These are phyloP conservation scores for Oreochromis grahami DNA, from an alignment of 2,797 vertebrate species.

Conservation along the genomic window DNA sequence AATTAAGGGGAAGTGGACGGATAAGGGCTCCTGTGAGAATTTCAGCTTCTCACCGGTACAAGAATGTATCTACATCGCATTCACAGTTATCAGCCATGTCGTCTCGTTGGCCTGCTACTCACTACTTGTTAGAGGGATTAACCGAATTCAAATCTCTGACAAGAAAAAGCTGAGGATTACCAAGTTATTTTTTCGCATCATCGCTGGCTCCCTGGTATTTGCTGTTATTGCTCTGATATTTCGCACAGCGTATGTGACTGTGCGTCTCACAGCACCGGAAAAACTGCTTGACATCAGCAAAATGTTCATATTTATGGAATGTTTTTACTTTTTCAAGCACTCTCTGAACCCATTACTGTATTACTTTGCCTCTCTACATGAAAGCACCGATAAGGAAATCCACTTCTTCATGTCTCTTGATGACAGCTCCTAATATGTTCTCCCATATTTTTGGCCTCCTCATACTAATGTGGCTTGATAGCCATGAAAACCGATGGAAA, in stretches of 20 bases:
- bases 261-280: accelerated
- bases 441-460: not conserved
- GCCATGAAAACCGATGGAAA: not conserved
- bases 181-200: not conserved
- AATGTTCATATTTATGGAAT: not conserved
- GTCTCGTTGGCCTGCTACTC: not conserved
- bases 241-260: not conserved
- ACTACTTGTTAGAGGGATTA: not conserved
- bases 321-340: conserved; percentile 19
- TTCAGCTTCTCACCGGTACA: not conserved
- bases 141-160: not conserved
- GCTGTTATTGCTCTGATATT: not conserved
- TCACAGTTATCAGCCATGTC: not conserved
- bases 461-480: not conserved
- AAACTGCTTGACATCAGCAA: not conserved
- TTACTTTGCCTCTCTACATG: conserved; percentile 2
- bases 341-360: conserved; percentile 32
- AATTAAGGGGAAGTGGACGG: accelerated
- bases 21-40: not conserved
- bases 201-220: not conserved
- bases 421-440: not conserved
- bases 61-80: not conserved
- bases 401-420: not conserved
- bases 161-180: not conserved
- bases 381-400: not conserved